Base-by-base conservation (phyloP, 2,888 invertebrate genomes). In the Alsophila aescularia region DNA sequence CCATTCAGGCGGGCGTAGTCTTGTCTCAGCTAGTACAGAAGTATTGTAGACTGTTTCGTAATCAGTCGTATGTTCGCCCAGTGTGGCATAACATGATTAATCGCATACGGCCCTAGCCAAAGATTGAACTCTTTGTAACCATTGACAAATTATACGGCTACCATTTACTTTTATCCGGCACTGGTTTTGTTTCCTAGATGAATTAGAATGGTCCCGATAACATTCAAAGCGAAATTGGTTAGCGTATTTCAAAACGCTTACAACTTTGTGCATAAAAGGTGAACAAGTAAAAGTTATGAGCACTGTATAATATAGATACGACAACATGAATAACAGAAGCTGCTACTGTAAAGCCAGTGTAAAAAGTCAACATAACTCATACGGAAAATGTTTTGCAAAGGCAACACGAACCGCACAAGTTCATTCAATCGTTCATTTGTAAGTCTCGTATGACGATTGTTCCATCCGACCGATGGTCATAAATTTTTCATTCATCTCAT, bases 91-190 rank as follows among this genome's bases (percentile, higher is more conserved):
- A 84, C 72, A 81, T 87, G 85, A 90, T 87, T 88, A 85, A 90
- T 88, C 62, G 67, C 70, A 56, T 70, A 63, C 70, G 70, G 73
- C 79, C 72, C 69, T 74, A 75, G 69, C 74, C 64, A 70, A 67
- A 75, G 79, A 80, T 75, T 78, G 73, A 83, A 82, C 81, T 84
- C 83, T 85, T 88, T 87, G 86, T 85, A 79, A 74, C 75, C 73
- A 77, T 74, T 83, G 87, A 86, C 88, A 88, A 90, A 88, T 87
- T 84, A 81, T 82, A 70, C 77, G 64, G 78, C 79, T 75, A 78
- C 81, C 79, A 79, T 80, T 83, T 80, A 83, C 78, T 83, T 81
- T 79, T 83, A 79, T 78, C 72, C 66, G 60, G 66, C 62, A 59
- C 56, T 40, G 60, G 68, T 66, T 72, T 70, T 69, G 70, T 74